Evolutionary conservation across 2,888 invertebrate species (phyloP).

Genomic region (Tenthredo notha): DNA sequence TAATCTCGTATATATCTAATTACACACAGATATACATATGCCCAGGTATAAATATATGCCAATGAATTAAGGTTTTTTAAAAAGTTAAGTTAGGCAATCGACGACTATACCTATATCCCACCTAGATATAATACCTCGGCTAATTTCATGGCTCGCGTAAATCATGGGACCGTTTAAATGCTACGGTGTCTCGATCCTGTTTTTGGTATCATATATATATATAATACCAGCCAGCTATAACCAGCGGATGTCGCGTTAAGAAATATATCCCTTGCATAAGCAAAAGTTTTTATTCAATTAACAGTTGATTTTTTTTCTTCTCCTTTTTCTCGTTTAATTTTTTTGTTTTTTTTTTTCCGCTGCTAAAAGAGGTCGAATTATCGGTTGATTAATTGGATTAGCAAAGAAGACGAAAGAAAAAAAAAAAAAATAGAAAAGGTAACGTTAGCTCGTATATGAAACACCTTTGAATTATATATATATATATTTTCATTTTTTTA

Average conservation of each 20-base stretch:
- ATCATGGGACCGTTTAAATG: constrained; percentile 1
- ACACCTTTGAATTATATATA: background rate
- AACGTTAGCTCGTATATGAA: background rate
- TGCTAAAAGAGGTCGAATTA: background rate
- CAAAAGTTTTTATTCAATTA: background rate
- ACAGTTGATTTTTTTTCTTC: background rate
- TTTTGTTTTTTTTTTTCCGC: background rate
- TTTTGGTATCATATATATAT: background rate
- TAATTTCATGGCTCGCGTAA: constrained; percentile 3
- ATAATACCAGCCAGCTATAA: background rate
- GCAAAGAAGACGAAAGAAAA: background rate
- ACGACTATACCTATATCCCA: background rate
- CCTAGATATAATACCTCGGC: background rate
- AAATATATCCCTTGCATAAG: constrained; percentile 4
- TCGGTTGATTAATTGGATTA: background rate
- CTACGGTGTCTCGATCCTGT: background rate
- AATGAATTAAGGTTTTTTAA: background rate
- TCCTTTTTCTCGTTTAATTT: too few species aligned
- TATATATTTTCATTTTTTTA: too few species aligned
- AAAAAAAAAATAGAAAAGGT: background rate
- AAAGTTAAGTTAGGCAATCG: constrained; percentile 8
- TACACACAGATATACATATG: background rate
- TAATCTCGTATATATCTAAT: background rate
- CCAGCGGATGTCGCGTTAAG: constrained; percentile 5
- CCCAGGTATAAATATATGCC: background rate